Evolutionary conservation across 2,797 vertebrate species (phyloP).

Genomic region (Momotus momota): DNA sequence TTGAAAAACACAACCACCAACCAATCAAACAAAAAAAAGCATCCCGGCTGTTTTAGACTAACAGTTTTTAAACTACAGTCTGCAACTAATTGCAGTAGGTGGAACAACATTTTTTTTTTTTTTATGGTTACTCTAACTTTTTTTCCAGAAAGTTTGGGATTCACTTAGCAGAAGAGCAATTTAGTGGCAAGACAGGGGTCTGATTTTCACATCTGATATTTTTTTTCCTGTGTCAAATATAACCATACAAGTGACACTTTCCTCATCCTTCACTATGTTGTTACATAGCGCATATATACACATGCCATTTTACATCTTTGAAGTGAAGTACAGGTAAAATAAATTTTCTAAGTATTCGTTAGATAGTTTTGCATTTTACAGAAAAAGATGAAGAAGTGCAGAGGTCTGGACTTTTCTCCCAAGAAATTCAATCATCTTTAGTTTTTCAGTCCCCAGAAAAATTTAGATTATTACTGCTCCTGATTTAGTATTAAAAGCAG

Average conservation of each 20-base stretch:
- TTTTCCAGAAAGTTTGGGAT: neutral
- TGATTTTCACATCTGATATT: neutral
- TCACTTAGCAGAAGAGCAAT: neutral
- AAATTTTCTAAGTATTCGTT: neutral
- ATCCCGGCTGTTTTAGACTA: neutral
- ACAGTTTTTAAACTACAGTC: neutral
- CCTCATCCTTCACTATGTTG: neutral
- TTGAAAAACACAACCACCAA: neutral
- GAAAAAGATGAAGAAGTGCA: neutral
- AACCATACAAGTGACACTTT: neutral
- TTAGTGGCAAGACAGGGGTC: neutral
- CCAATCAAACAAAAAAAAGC: neutral
- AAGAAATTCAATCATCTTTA: neutral
- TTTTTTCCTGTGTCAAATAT: neutral
- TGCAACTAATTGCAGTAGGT: neutral
- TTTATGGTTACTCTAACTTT: neutral
- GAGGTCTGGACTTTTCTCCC: neutral
- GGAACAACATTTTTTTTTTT: neutral
- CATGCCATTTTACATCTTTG: neutral
- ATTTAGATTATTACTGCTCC: neutral
- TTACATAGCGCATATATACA: accelerated
- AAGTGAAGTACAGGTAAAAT: neutral
- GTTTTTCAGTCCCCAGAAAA: neutral
- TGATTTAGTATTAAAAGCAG: neutral
- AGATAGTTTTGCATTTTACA: neutral